Base-by-base conservation (phyloP, 2,113 vertebrate species). In the Aldabrachelys gigantea region DNA sequence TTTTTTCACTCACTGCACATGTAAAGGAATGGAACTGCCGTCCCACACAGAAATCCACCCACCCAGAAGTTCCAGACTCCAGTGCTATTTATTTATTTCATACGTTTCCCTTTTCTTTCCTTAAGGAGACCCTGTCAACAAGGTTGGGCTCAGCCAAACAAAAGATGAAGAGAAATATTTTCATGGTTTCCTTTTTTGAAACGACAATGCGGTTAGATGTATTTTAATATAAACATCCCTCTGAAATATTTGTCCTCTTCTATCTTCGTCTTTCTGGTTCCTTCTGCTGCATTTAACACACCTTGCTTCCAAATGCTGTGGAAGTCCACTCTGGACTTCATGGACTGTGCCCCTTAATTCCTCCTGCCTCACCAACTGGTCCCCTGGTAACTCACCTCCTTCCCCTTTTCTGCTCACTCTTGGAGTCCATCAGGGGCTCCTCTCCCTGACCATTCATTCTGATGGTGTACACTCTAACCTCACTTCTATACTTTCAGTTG, bases 11-110 rank as follows among this genome's bases (percentile, higher is more conserved):
- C 93, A 59, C 92, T 83, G 88, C 53, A 89, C 88, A 86, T 84
- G 92, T 82, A 95, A 96, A 96, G 62, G 92, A 85, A 54, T 72
- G 24, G 86, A 90, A 96, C 85, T 0, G 1, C 87, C 85, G 91
- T 92, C 90, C 89, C 88, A 90, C 0, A 2, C 56, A 16, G 84
- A 93, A 96, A 35, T 75, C 90, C 92, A 95, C 76, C 75, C 94
- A 93, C 78, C 27, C 94, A 92, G 52, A 47, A 50, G 83, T 84
- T 65, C 76, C n/a, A 89, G 53, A 41, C 10, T 47, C 1, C 72
- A 85, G 50, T 88, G 31, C 52, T 19, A 75, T 38, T 47, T 78
- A 31, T 19, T 89, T 2, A 0, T 21, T 84, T 79, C 75, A 80
- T 82, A 11, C 82, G 11, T 54, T 49, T 52, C 35, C 11, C 57